Evolutionary conservation across 1,140 invertebrate genomes (phyloP).

Genomic region (Marisa cornuarietis): DNA sequence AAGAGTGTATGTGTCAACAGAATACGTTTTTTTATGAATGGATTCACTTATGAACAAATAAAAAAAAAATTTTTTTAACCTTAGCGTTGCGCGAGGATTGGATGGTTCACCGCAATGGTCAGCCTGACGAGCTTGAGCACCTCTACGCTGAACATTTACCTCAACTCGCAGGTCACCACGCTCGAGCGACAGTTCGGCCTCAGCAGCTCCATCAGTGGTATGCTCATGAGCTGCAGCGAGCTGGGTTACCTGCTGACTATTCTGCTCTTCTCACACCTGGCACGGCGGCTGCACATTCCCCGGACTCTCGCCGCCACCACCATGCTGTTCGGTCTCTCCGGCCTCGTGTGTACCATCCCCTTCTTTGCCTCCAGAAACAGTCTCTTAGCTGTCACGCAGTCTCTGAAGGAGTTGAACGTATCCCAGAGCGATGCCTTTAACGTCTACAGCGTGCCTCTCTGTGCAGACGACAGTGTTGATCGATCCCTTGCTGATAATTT

Average conservation of each 20-base stretch:
- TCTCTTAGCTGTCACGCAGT: background rate
- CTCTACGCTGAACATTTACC: conserved; percentile 40
- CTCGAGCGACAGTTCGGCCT: conserved; percentile 57
- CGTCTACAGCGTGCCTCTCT: too few species aligned
- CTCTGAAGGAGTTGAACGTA: too few species aligned
- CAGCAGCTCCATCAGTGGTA: conserved; percentile 48
- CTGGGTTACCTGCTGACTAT: conserved; percentile 52
- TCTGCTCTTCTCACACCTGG: conserved; percentile 48
- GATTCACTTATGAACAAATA: too few species aligned
- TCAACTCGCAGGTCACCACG: conserved; percentile 48
- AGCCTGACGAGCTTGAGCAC: conserved; percentile 42
- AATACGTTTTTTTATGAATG: too few species aligned
- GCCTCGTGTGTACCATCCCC: conserved; percentile 53
- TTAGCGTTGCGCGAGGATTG: conserved; percentile 39
- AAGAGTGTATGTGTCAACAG: background rate
- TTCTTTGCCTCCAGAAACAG: conserved; percentile 38
- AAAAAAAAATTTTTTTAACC: background rate
- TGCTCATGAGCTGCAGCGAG: conserved; percentile 57
- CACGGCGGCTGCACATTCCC: conserved; percentile 49
- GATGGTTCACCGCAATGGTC: conserved; percentile 39
- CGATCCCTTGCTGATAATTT: too few species aligned
- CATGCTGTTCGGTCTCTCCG: conserved; percentile 50
- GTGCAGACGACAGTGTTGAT: too few species aligned
- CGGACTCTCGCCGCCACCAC: conserved; percentile 48
- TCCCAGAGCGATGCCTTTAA: too few species aligned